phyloP scores from a whole-genome alignment of 2,113 vertebrate species.

The Sphyrna mokarran region DNA sequence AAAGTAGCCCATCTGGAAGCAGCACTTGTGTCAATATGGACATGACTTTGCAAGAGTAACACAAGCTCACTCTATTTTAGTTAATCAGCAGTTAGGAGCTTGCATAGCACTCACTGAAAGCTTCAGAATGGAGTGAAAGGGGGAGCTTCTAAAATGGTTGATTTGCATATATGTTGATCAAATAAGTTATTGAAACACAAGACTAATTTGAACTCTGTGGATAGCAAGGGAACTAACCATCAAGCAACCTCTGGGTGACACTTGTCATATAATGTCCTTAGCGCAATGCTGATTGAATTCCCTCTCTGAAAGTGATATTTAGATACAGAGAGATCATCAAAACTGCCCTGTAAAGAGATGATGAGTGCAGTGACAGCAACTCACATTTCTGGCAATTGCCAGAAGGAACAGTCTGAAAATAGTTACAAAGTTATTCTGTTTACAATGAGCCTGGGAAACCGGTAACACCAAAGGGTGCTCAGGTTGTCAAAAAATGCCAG shows the following conservation, averaged over 20 bases:
- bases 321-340: not conserved
- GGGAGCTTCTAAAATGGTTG: not conserved
- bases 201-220: not conserved
- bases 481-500: not conserved
- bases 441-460: not conserved
- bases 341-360: not conserved
- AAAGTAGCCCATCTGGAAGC: not conserved
- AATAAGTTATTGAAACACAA: not conserved
- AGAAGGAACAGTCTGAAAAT: not conserved
- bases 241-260: not conserved
- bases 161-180: not conserved
- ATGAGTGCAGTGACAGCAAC: not conserved
- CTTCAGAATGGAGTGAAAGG: not conserved
- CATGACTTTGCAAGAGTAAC: not conserved
- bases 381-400: not conserved
- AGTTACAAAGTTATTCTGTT: not conserved
- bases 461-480: not conserved
- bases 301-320: not conserved
- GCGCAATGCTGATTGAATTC: not conserved
- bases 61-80: not conserved
- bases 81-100: not conserved
- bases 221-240: not conserved
- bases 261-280: not conserved
- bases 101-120: slow-evolving; percentile 10
- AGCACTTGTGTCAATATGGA: not conserved